These are phyloP conservation scores for Callorhinus ursinus DNA, from an alignment of 2,113 vertebrate species.

Conservation along the genomic window DNA sequence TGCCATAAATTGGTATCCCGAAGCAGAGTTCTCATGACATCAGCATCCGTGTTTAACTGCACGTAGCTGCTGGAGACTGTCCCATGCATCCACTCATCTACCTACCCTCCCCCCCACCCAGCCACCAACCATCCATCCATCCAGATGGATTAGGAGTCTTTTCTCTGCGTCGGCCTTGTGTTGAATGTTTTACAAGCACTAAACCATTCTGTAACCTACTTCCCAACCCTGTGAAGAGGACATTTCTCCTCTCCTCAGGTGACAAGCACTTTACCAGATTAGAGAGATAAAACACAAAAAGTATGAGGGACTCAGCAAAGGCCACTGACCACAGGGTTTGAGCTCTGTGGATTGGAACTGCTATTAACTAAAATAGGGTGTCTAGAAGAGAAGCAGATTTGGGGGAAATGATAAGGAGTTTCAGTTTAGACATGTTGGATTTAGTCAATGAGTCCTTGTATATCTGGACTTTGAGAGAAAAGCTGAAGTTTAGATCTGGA, in stretches of 20 bases:
- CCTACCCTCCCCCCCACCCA: neutral
- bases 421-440: neutral
- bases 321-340: neutral
- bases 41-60: neutral
- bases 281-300: neutral
- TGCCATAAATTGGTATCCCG: neutral
- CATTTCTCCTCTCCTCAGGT: neutral
- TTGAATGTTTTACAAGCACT: neutral
- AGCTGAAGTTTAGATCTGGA: neutral
- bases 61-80: fast-evolving
- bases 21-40: neutral
- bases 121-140: neutral
- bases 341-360: neutral
- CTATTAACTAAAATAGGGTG: neutral
- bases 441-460: neutral
- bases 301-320: neutral
- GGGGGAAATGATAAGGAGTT: neutral
- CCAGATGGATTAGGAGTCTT: neutral
- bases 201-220: neutral
- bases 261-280: neutral
- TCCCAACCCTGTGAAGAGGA: too few relatives aligned
- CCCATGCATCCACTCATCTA: neutral
- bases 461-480: neutral
- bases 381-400: neutral
- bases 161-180: neutral